Conservation (phyloP, 2,888 invertebrate genomes). For the Eupithecia exiguata region DNA sequence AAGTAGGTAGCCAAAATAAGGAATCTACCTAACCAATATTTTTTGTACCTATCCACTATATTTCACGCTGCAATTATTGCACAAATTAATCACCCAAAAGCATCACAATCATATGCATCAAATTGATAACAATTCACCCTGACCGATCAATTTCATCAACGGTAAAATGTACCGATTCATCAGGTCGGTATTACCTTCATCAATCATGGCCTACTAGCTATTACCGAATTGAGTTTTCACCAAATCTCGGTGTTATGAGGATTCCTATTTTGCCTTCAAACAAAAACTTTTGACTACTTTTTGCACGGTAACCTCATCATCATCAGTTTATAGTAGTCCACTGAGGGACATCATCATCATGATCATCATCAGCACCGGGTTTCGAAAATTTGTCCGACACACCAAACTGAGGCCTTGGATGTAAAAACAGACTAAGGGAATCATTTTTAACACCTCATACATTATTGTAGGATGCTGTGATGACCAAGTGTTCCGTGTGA, state of each 20-base stretch:
- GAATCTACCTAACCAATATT: background rate
- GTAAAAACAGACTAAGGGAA: too few relatives aligned
- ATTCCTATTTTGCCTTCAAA: background rate
- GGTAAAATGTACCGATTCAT: background rate
- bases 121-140: background rate
- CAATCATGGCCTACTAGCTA: conserved; percentile 6
- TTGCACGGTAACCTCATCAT: background rate
- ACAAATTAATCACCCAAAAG: background rate
- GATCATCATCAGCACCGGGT: too few relatives aligned
- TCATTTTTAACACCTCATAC: too few relatives aligned
- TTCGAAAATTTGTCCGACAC: too few relatives aligned
- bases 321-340: too few relatives aligned
- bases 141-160: background rate
- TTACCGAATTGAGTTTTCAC: conserved; percentile 6
- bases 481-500: too few relatives aligned
- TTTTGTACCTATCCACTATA: background rate
- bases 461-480: too few relatives aligned
- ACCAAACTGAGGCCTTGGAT: too few relatives aligned
- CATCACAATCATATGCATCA: conserved; percentile 3
- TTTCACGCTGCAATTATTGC: background rate
- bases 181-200: conserved; percentile 2
- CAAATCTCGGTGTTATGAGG: background rate
- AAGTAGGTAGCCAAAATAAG: too few relatives aligned
- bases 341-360: too few relatives aligned
- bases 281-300: background rate